phyloP scores from a whole-genome alignment of 2,888 invertebrate species.

The Biston stratarius region DNA sequence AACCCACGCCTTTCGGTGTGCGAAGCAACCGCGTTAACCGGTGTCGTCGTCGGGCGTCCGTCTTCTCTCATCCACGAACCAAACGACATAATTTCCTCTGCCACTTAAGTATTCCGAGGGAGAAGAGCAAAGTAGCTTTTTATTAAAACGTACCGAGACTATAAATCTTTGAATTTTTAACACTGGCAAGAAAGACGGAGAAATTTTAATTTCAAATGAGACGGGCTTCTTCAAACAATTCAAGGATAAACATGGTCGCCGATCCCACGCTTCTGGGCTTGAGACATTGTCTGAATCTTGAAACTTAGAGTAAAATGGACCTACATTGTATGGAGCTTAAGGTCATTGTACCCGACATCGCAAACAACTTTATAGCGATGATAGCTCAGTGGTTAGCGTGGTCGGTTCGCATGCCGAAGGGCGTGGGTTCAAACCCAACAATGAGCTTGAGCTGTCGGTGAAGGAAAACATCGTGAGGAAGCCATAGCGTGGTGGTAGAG shows the following conservation, averaged over 20 bases:
- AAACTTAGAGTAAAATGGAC: background rate
- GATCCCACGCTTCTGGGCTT: background rate
- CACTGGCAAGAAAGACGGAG: constrained; percentile 16
- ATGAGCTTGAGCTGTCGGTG: too few relatives aligned
- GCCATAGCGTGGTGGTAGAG: too few relatives aligned
- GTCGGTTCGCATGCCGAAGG: too few relatives aligned
- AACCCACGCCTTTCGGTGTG: too few relatives aligned
- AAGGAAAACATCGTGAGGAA: too few relatives aligned
- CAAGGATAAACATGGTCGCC: constrained; percentile 11
- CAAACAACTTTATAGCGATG: too few relatives aligned
- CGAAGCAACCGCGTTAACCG: too few relatives aligned
- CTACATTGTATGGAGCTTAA: background rate
- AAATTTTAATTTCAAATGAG: constrained; percentile 34
- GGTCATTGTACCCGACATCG: too few relatives aligned
- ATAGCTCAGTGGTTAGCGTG: too few relatives aligned
- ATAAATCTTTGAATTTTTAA: constrained; percentile 36
- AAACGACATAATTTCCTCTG: constrained; percentile 55
- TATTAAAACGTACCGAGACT: constrained; percentile 41
- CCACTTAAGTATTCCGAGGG: constrained; percentile 50
- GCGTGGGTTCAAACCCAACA: too few relatives aligned
- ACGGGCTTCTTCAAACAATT: constrained; percentile 16
- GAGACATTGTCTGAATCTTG: background rate
- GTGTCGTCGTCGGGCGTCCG: too few relatives aligned
- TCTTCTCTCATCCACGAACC: constrained; percentile 40
- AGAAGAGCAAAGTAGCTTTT: constrained; percentile 50